These are phyloP conservation scores for Charaxes varanes DNA, from an alignment of 1,140 invertebrate genomes.

Conservation along the genomic window DNA sequence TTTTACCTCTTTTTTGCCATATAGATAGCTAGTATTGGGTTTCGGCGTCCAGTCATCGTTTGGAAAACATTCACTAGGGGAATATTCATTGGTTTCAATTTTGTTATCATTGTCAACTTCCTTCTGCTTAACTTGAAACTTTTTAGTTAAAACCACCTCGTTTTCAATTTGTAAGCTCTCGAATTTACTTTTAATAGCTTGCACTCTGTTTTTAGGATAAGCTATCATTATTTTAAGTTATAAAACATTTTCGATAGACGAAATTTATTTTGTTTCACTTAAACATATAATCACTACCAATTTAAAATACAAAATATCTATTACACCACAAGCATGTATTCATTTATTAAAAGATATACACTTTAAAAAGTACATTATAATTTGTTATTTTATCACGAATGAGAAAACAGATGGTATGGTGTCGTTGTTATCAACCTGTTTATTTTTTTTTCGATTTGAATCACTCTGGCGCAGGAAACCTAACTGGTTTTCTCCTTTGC, in stretches of 20 bases:
- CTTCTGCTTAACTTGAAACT: neutral
- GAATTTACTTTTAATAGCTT: slow-evolving; percentile 69
- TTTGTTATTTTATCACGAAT: no score
- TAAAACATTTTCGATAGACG: slow-evolving; percentile 33
- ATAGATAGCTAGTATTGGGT: slow-evolving; percentile 58
- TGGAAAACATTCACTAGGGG: slow-evolving; percentile 24
- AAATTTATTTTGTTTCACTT: neutral
- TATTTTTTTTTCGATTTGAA: no score
- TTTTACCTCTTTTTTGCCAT: slow-evolving; percentile 48
- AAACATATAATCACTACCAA: no score
- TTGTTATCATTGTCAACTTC: slow-evolving; percentile 9
- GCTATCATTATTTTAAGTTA: slow-evolving; percentile 62
- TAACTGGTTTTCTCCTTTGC: no score
- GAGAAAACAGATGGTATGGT: no score
- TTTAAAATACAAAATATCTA: no score
- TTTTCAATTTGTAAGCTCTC: slow-evolving; percentile 55
- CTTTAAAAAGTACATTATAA: no score
- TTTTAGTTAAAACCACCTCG: slow-evolving; percentile 27
- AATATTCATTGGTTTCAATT: slow-evolving; percentile 24
- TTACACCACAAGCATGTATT: no score
- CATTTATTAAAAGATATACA: no score
- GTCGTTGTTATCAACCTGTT: no score
- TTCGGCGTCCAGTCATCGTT: slow-evolving; percentile 37
- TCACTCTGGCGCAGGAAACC: no score
- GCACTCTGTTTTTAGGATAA: slow-evolving; percentile 65